A percentile compares a stretch with the other conserved stretches of the same genome.
These are phyloP conservation scores for Agrenia bidenticulata DNA, from an alignment of 2,888 invertebrate species.

Conservation along the genomic window DNA sequence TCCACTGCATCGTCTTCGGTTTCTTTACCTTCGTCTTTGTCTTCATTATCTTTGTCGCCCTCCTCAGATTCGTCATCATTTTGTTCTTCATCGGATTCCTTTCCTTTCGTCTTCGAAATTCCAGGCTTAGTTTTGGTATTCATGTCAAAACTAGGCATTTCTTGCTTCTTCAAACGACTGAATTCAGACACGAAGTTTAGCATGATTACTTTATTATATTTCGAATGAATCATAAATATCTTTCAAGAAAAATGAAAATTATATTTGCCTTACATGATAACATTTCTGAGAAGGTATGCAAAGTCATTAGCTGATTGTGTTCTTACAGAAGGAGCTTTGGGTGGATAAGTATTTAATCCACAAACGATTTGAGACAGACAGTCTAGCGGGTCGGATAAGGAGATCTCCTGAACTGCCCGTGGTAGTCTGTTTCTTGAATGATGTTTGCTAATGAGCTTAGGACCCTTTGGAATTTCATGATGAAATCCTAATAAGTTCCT, in stretches of 20 bases:
- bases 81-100: constrained; percentile 17
- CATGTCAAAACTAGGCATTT: neutral
- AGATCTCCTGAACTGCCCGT: constrained; percentile 27
- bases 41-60: constrained; percentile 21
- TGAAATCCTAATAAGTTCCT: too few species aligned
- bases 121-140: neutral
- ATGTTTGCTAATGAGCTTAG: neutral
- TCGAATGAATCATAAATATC: too few species aligned
- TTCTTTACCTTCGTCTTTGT: neutral
- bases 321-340: constrained; percentile 25
- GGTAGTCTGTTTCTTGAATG: neutral
- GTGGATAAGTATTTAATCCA: constrained; percentile 37
- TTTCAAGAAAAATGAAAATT: too few species aligned
- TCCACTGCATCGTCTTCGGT: neutral
- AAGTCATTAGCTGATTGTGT: constrained; percentile 38
- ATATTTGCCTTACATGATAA: constrained; percentile 34
- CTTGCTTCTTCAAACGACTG: constrained; percentile 24
- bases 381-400: constrained; percentile 31
- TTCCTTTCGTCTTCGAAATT: too few species aligned
- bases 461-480: too few species aligned
- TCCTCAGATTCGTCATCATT: constrained; percentile 20
- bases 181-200: neutral
- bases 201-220: too few species aligned
- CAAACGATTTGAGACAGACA: constrained; percentile 41
- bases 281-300: constrained; percentile 33